Conservation (phyloP, 2,797 vertebrate species). For the Artibeus lituratus region DNA sequence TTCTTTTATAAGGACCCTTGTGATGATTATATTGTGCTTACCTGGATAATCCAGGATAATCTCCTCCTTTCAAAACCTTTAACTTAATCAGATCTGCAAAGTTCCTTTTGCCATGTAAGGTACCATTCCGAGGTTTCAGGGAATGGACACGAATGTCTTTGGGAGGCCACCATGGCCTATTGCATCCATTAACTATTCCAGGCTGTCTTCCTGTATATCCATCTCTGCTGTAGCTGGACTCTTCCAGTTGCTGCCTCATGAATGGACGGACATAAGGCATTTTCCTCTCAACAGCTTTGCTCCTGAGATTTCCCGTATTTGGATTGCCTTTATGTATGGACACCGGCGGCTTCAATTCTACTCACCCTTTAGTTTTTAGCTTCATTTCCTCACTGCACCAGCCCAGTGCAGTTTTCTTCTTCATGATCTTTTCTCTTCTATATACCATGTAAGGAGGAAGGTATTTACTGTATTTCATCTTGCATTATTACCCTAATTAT, state of each 20-base stretch:
- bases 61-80: neutral
- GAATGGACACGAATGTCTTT: neutral
- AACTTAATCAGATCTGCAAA: neutral
- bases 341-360: neutral
- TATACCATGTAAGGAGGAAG: neutral
- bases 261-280: neutral
- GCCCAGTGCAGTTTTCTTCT: neutral
- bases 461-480: neutral
- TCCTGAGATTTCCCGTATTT: neutral
- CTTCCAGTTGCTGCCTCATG: neutral
- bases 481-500: neutral
- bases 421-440: neutral
- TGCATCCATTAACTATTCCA: neutral
- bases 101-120: neutral
- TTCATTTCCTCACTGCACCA: neutral
- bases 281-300: neutral
- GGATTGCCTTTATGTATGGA: neutral
- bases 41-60: neutral
- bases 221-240: neutral
- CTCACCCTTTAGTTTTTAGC: neutral
- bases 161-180: neutral
- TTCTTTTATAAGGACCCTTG: neutral
- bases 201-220: neutral
- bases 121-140: neutral
- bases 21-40: neutral